A percentile compares a stretch with the other conserved stretches of the same genome.
These are phyloP conservation scores for Hydra vulgaris DNA, from an alignment of 30 jellyfish, hydroid and myxozoan species.

Conservation along the genomic window DNA sequence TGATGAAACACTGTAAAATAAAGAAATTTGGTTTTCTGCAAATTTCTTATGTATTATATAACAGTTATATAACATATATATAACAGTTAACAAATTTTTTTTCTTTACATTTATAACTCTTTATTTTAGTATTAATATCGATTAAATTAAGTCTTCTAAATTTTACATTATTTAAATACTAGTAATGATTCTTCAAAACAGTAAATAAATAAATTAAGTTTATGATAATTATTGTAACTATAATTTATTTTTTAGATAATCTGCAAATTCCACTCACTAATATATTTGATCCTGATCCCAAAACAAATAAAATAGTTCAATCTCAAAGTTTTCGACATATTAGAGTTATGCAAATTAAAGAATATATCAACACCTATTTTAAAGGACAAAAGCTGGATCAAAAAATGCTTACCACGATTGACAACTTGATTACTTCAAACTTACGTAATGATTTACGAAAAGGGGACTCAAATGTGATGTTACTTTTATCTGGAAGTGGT, in stretches of 20 bases:
- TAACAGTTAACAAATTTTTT: no score
- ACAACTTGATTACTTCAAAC: constrained; percentile 21
- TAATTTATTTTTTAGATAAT: background rate
- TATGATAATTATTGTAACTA: no score
- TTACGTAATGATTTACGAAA: background rate
- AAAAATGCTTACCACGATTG: constrained; percentile 17
- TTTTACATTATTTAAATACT: no score
- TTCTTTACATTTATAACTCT: no score
- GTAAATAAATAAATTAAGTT: no score
- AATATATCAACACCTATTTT: constrained; percentile 30
- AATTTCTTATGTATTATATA: no score
- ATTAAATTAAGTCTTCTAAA: no score
- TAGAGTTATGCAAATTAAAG: constrained; percentile 16
- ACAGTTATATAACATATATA: no score
- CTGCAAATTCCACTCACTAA: background rate
- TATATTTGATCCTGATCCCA: constrained; percentile 26
- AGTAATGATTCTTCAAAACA: no score
- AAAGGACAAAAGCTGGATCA: constrained; percentile 16
- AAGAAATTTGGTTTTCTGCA: no score
- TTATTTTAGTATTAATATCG: no score
- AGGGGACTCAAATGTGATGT: background rate
- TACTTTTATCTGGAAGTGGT: background rate
- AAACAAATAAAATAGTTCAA: background rate
- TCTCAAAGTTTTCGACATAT: background rate
- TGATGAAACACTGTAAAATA: no score